These are phyloP conservation scores for Lagocephalus sceleratus DNA, from an alignment of 2,797 vertebrate genomes.

Conservation along the genomic window DNA sequence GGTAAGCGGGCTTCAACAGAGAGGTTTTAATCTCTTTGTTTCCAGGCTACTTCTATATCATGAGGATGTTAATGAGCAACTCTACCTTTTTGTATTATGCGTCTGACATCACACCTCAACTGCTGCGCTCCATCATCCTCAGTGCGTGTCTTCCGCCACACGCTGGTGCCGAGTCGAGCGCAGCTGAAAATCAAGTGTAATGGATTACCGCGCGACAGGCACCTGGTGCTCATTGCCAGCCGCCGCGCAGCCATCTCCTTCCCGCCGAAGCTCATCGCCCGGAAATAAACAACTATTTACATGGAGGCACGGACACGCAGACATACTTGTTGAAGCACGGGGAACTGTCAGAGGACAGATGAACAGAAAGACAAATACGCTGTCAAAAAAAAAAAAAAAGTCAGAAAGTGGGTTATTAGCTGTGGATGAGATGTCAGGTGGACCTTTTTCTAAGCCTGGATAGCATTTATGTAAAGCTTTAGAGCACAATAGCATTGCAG, in stretches of 20 bases:
- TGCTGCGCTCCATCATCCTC: constrained; percentile 10
- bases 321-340: neutral
- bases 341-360: neutral
- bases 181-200: constrained; percentile 15
- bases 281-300: constrained; percentile 8
- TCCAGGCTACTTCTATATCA: neutral
- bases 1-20: constrained; percentile 22
- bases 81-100: too few relatives aligned
- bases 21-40: neutral
- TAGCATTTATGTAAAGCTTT: too few relatives aligned
- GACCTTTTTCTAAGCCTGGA: too few relatives aligned
- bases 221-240: neutral
- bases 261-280: constrained; percentile 9
- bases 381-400: neutral
- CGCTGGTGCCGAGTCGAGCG: constrained; percentile 9
- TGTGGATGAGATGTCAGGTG: too few relatives aligned
- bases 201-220: constrained; percentile 9
- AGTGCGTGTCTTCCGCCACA: constrained; percentile 1
- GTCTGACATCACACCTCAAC: neutral
- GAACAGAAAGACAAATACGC: too few relatives aligned
- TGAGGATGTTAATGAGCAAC: too few relatives aligned
- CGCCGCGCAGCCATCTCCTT: neutral
- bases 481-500: too few relatives aligned
- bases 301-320: constrained; percentile 2
- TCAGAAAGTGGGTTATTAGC: neutral